Percentiles rank a stretch among this genome's conserved stretches.
Evolutionary conservation across 2,888 invertebrate genomes (phyloP).

Genomic region (Scrobipalpa atriplicella): DNA sequence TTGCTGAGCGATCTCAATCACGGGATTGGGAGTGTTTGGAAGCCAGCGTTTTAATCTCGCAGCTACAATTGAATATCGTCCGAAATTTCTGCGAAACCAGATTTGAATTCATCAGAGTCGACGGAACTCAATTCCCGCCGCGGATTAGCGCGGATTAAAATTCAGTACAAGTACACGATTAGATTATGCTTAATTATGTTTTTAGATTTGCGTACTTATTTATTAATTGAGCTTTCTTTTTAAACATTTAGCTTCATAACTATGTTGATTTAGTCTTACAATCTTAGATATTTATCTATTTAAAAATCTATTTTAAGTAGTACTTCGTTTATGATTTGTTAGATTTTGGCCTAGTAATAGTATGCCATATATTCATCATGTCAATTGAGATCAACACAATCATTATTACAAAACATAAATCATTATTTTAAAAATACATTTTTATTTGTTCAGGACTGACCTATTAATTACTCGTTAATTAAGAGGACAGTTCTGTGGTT

Average conservation of each 20-base stretch:
- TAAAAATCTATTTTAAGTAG: too few species aligned
- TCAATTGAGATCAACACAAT: too few species aligned
- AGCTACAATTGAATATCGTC: background rate
- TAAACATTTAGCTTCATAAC: background rate
- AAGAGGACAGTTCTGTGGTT: too few species aligned
- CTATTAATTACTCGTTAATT: too few species aligned
- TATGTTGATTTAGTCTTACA: background rate
- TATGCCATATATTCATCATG: too few species aligned
- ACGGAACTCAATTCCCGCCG: background rate
- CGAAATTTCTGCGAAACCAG: background rate
- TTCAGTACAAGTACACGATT: background rate
- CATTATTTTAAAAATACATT: too few species aligned
- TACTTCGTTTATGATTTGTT: too few species aligned
- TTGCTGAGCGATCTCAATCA: constrained; percentile 3
- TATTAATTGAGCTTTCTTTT: background rate
- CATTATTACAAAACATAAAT: too few species aligned
- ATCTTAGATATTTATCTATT: too few species aligned
- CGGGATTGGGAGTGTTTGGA: background rate
- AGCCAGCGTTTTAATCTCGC: background rate
- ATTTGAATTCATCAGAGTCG: constrained; percentile 10
- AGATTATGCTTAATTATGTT: constrained; percentile 1
- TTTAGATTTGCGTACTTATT: background rate
- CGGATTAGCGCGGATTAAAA: constrained; percentile 15
- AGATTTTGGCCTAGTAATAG: too few species aligned
- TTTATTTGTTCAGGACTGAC: too few species aligned